Evolutionary conservation across 2,113 vertebrate species (phyloP).

Genomic region (Chamaetylas fuelleborni): DNA sequence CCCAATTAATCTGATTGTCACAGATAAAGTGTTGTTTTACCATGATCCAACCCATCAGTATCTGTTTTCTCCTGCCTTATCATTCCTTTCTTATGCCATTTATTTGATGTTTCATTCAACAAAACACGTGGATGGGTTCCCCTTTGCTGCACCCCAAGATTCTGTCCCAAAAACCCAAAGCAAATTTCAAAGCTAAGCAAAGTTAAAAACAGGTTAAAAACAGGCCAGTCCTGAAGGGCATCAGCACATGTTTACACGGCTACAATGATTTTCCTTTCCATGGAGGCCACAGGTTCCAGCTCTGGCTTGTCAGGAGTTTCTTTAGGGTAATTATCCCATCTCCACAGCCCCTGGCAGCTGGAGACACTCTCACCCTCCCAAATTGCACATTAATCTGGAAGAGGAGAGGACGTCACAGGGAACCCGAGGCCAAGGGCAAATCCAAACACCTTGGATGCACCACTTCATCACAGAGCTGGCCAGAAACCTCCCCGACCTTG

Average conservation of each 20-base stretch:
- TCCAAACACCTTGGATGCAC: conserved; percentile 25
- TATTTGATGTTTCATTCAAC: background rate
- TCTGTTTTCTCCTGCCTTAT: background rate
- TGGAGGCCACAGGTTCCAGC: conserved; percentile 19
- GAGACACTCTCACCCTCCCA: conserved; percentile 5
- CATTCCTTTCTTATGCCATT: background rate
- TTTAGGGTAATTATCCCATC: conserved; percentile 9
- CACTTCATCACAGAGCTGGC: background rate
- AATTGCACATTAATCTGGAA: conserved; percentile 24
- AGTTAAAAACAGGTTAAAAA: background rate
- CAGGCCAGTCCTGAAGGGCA: background rate
- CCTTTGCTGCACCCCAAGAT: background rate
- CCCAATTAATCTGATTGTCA: background rate
- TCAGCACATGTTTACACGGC: background rate
- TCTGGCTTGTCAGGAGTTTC: background rate
- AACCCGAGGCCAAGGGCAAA: conserved; percentile 30
- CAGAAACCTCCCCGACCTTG: background rate
- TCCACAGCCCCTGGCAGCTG: conserved; percentile 30
- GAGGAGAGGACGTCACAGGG: background rate
- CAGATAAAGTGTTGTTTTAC: background rate
- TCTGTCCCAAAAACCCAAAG: background rate
- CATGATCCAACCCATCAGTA: rapidly evolving
- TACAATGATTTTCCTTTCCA: conserved; percentile 26
- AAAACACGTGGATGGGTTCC: rapidly evolving
- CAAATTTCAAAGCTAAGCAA: background rate